A percentile compares a stretch with the other conserved stretches of the same genome.
Conservation (phyloP, 2,797 vertebrate species). For the Anabas testudineus region DNA sequence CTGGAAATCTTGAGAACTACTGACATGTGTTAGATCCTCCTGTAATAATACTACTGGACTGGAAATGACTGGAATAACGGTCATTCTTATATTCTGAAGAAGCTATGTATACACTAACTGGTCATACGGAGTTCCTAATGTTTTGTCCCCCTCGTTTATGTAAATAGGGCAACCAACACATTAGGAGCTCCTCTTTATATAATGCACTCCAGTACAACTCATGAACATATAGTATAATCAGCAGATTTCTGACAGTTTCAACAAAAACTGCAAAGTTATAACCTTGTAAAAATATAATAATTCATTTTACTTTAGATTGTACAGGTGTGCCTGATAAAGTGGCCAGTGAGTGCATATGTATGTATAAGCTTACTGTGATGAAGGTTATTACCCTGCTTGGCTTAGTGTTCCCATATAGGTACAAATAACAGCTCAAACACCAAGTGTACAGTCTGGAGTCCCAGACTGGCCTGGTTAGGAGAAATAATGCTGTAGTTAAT, state of each 20-base stretch:
- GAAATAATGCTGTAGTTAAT: slow-evolving; percentile 53
- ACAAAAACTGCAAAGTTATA: no score
- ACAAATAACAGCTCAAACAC: slow-evolving; percentile 38
- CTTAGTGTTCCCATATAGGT: slow-evolving; percentile 65
- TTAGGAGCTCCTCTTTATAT: no score
- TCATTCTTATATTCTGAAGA: slow-evolving; percentile 80
- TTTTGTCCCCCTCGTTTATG: no score
- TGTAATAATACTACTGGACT: slow-evolving; percentile 66
- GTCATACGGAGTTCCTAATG: no score
- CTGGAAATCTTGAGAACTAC: slow-evolving; percentile 89
- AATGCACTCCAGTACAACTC: no score
- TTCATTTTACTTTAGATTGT: not conserved
- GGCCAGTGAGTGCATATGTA: slow-evolving; percentile 9
- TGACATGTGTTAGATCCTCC: slow-evolving; percentile 79
- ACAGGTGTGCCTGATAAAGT: no score
- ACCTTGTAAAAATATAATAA: slow-evolving; percentile 1
- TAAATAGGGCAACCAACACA: no score
- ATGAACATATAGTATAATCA: no score
- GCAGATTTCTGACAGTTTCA: no score
- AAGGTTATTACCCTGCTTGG: slow-evolving; percentile 65
- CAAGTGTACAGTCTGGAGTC: slow-evolving; percentile 54
- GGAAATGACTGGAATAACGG: slow-evolving; percentile 61
- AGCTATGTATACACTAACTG: slow-evolving; percentile 37
- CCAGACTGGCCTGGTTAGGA: slow-evolving; percentile 65
- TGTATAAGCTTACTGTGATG: slow-evolving; percentile 78